These are phyloP conservation scores for Mythimna albipuncta DNA, from an alignment of 2,888 invertebrate genomes.

Conservation along the genomic window DNA sequence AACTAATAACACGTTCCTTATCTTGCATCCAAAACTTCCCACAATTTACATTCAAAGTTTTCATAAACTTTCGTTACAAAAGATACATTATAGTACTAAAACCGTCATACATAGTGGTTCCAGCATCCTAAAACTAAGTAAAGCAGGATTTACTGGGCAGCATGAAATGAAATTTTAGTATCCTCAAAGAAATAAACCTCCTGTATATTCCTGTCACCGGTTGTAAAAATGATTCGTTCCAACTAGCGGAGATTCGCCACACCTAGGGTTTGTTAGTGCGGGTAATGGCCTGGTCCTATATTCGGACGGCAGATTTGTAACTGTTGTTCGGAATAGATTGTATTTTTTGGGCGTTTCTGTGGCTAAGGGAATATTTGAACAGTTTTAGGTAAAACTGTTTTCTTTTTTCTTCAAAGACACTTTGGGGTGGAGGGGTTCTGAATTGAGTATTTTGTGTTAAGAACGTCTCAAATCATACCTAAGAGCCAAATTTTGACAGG, in stretches of 20 bases:
- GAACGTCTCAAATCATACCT: too few species aligned
- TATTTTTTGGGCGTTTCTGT: neutral
- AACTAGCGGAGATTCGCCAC: constrained; percentile 67
- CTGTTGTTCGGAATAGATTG: constrained; percentile 12
- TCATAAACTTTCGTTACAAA: constrained; percentile 35
- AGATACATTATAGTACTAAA: constrained; percentile 56
- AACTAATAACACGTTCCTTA: neutral
- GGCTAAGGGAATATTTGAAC: neutral
- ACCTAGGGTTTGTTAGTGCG: constrained; percentile 51
- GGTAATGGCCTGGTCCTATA: constrained; percentile 44
- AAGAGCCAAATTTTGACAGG: too few species aligned
- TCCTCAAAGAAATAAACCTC: constrained; percentile 52
- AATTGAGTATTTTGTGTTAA: too few species aligned
- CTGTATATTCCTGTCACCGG: constrained; percentile 55
- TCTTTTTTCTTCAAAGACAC: neutral
- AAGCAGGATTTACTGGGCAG: constrained; percentile 57
- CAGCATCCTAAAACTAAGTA: constrained; percentile 38
- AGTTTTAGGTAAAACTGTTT: neutral
- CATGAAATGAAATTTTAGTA: constrained; percentile 67
- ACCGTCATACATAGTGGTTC: constrained; percentile 21
- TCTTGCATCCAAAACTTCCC: constrained; percentile 19
- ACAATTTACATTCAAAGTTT: constrained; percentile 38
- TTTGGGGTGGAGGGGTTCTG: too few species aligned
- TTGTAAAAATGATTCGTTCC: constrained; percentile 77
- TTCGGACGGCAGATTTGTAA: constrained; percentile 33